Evolutionary conservation across 2,113 vertebrate genomes (phyloP), one percentile per base, ranked within the genome.

Genomic region (Ploceus nigricollis): DNA sequence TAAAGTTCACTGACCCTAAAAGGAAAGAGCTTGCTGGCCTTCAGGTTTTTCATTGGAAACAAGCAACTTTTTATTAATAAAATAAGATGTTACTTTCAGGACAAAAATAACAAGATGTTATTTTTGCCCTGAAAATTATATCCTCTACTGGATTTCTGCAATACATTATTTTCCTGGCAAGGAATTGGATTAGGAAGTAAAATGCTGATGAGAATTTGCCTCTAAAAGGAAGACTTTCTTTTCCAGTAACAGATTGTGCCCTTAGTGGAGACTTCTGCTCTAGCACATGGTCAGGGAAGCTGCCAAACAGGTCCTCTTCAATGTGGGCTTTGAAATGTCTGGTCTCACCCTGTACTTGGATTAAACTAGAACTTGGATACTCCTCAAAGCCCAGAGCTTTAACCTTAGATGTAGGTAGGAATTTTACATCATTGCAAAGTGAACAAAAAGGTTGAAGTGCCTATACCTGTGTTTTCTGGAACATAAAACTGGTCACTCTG

Each of bases 111-210:
- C n/a, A n/a, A n/a, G 60, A 56, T 82, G 60, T 70, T 35, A 54
- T 39, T 90, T 87, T 90, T 70, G 48, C 72, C 84, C 77, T 84
- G 80, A 58, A 78, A 81, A 42, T 69, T 57, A 21, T 77, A 73
- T 81, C 27, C 64, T 86, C 47, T 42, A 35, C 89, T 50, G 60
- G 71, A 92, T 71, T 96, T 81, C 88, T 95, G 58, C 39, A 83
- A 75, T 63, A 56, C 1, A 4, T 81, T 92, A 13, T 78, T 94
- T 96, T 94, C 61, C 81, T 94, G 93, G 80, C 89, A 89, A 89
- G 92, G 69, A 89, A 33, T 47, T 71, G n/a, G 64, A 78, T 87
- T 73, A 89, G 87, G 77, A 94, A 95, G 61, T 87, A 78, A 84
- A 82, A 78, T 20, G 51, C 56, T 94, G 54, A 53, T 89, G 87